These are phyloP conservation scores for Oreotragus oreotragus DNA, from an alignment of 2,113 vertebrate species.

Conservation along the genomic window DNA sequence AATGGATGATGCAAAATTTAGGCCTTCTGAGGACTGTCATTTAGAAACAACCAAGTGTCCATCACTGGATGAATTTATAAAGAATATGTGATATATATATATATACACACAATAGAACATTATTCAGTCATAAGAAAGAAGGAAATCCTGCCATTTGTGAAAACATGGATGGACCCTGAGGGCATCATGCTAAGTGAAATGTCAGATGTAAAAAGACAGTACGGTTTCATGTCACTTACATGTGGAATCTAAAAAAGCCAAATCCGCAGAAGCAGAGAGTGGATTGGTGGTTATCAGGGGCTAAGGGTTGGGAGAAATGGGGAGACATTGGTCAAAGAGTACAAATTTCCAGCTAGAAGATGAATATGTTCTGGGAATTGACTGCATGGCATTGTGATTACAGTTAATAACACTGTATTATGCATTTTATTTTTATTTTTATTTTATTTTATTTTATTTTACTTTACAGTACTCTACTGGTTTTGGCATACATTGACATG, in stretches of 20 bases:
- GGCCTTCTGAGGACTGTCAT: not conserved
- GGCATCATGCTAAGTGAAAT: not conserved
- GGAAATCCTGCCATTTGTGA: not conserved
- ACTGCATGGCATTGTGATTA: not conserved
- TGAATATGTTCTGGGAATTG: not conserved
- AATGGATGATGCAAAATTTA: not conserved
- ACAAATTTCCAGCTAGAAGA: not conserved
- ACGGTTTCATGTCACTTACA: not conserved
- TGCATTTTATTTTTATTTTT: too few species aligned
- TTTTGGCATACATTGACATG: too few species aligned
- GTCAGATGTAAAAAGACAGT: not conserved
- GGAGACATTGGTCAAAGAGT: not conserved
- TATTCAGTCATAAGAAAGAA: not conserved
- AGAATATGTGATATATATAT: not conserved
- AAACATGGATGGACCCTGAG: not conserved
- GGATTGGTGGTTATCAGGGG: not conserved
- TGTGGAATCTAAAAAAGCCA: not conserved
- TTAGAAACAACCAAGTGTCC: not conserved
- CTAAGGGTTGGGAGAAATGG: not conserved
- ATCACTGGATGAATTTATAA: not conserved
- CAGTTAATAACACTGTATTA: not conserved
- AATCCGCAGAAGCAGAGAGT: not conserved
- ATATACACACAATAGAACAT: not conserved
- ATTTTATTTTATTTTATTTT: too few species aligned
- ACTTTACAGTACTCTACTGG: too few species aligned